Evolutionary conservation across 2,797 vertebrate species (phyloP).

Genomic region (Cossypha polioptera): DNA sequence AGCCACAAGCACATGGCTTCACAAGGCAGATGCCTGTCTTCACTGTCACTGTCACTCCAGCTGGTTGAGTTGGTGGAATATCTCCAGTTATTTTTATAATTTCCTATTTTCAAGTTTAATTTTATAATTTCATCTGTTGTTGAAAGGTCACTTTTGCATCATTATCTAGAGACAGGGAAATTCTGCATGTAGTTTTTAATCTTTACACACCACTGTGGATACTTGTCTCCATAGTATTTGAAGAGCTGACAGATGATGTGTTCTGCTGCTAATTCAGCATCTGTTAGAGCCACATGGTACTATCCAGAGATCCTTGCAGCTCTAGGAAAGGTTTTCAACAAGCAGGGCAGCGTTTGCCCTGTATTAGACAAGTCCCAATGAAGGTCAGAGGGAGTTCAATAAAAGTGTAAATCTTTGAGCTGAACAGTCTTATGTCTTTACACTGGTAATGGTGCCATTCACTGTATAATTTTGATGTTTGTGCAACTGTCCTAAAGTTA

Average conservation of each 20-base stretch:
- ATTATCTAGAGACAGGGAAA: not conserved
- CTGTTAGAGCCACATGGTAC: not conserved
- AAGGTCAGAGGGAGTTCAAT: not conserved
- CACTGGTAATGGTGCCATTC: not conserved
- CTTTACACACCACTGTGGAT: not conserved
- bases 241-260: not conserved
- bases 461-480: not conserved
- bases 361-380: not conserved
- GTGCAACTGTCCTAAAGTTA: not conserved
- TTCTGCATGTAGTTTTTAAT: not conserved
- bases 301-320: not conserved
- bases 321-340: not conserved
- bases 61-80: not conserved
- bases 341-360: not conserved
- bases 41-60: not conserved
- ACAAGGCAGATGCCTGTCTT: not conserved
- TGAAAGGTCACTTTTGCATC: not conserved
- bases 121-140: not conserved
- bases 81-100: not conserved
- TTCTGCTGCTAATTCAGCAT: not conserved
- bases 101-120: not conserved
- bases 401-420: not conserved
- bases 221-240: not conserved
- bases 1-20: not conserved
- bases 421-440: not conserved